Percentiles rank a stretch among this genome's conserved stretches.
phyloP scores from a whole-genome alignment of 2,113 vertebrate species.

The Neodontobutis hainanensis region DNA sequence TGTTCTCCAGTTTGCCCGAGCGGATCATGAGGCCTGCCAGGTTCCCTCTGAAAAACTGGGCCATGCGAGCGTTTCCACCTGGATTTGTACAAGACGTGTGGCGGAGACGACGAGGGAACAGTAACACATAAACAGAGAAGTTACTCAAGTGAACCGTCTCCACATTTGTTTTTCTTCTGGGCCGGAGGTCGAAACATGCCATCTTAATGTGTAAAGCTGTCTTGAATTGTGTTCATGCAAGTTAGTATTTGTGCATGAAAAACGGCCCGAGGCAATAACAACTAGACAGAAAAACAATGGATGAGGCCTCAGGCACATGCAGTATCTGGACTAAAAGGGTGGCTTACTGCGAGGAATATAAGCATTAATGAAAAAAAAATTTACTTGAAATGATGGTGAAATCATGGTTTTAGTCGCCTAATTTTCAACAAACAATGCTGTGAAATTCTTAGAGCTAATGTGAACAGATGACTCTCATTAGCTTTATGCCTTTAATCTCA shows the following conservation, averaged over 20 bases:
- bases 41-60: constrained; percentile 93
- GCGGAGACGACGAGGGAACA: constrained; percentile 13
- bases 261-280: constrained; percentile 40
- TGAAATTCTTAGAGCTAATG: not conserved
- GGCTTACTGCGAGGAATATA: constrained; percentile 12
- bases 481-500: not conserved
- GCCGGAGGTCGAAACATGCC: constrained; percentile 64
- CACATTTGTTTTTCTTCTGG: constrained; percentile 28
- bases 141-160: constrained; percentile 3
- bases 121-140: constrained; percentile 5
- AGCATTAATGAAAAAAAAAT: constrained; percentile 8
- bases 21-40: constrained; percentile 93
- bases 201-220: constrained; percentile 39
- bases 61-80: constrained; percentile 89
- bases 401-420: not conserved
- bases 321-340: constrained; percentile 41
- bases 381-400: not conserved
- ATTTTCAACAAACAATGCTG: not conserved
- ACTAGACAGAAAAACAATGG: constrained; percentile 44
- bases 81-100: constrained; percentile 5
- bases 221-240: constrained; percentile 81
- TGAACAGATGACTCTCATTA: not conserved
- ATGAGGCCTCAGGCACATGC: constrained; percentile 81
- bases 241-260: constrained; percentile 81
- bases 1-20: constrained; percentile 91